Percentiles rank a stretch among this genome's conserved stretches.
Conservation (phyloP, 2,113 vertebrate genomes). For the Callospermophilus lateralis region DNA sequence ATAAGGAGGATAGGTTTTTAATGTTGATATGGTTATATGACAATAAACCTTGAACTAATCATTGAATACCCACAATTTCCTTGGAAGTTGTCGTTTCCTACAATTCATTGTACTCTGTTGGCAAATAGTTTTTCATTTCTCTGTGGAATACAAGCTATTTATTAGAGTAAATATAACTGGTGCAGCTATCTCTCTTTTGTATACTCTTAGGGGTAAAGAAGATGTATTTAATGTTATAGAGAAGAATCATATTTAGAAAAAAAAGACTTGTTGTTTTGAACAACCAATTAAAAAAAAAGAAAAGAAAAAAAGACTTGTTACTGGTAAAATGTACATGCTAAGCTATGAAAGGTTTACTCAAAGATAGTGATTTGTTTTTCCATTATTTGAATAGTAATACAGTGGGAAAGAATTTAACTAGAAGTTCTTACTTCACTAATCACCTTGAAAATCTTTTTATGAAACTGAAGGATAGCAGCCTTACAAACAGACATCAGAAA, state of each 20-base stretch:
- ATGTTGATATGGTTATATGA: slow-evolving; percentile 19
- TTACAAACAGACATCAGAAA: slow-evolving; percentile 79
- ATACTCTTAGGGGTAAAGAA: slow-evolving; percentile 31
- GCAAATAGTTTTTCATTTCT: slow-evolving; percentile 44
- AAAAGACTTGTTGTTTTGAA: too few species aligned
- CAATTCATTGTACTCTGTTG: slow-evolving; percentile 32
- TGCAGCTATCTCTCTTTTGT: neutral
- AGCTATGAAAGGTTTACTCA: slow-evolving; percentile 58
- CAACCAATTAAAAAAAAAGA: too few species aligned
- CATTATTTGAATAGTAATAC: slow-evolving; percentile 55
- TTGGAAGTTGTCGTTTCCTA: slow-evolving; percentile 19
- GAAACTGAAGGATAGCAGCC: slow-evolving; percentile 67
- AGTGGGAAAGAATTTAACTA: slow-evolving; percentile 62
- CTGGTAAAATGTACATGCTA: slow-evolving; percentile 28
- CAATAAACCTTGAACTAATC: neutral
- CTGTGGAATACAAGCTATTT: slow-evolving; percentile 51
- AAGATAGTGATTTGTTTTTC: slow-evolving; percentile 59
- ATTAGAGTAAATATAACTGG: slow-evolving; percentile 45
- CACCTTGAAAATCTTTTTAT: slow-evolving; percentile 71
- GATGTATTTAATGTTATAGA: slow-evolving; percentile 44
- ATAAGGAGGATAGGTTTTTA: slow-evolving; percentile 39
- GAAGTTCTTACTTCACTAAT: slow-evolving; percentile 71
- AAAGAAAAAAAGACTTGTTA: slow-evolving; percentile 4
- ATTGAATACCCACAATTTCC: neutral
- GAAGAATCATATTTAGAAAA: slow-evolving; percentile 9